phyloP scores from a whole-genome alignment of 2,888 invertebrate genomes.

The Belgica antarctica region DNA sequence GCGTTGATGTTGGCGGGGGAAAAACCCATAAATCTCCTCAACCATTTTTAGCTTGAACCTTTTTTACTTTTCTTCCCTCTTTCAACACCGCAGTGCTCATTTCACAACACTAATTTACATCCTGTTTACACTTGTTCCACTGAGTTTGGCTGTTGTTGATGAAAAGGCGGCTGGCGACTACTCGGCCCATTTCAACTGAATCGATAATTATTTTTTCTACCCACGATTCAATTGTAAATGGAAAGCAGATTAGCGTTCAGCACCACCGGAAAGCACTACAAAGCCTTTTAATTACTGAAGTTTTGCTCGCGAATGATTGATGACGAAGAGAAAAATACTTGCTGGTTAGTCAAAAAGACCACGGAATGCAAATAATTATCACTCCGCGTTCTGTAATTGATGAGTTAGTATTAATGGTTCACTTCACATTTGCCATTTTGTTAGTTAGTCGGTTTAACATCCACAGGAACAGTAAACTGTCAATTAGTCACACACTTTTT shows the following conservation, averaged over 20 bases:
- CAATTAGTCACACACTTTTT: too few species aligned
- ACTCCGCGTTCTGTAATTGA: not conserved
- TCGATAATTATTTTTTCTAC: slow-evolving; percentile 1
- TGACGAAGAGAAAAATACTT: not conserved
- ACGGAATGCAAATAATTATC: not conserved
- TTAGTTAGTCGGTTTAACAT: too few species aligned
- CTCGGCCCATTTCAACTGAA: slow-evolving; percentile 10
- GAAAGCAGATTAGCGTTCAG: not conserved
- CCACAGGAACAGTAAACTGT: too few species aligned
- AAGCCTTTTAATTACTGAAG: not conserved
- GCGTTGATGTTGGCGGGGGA: not conserved
- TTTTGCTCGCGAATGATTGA: not conserved
- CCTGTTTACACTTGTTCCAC: slow-evolving; percentile 25
- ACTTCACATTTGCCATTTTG: not conserved
- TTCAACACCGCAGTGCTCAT: not conserved
- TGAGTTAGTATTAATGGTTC: not conserved
- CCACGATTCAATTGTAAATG: not conserved
- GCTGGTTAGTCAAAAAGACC: not conserved
- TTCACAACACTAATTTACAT: slow-evolving; percentile 8
- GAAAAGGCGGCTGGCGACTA: not conserved
- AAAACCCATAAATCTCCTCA: not conserved
- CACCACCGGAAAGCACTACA: not conserved
- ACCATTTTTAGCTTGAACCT: not conserved
- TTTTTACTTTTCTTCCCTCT: not conserved
- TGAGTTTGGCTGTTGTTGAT: not conserved